phyloP scores from a whole-genome alignment of 2,888 invertebrate genomes.

The Linhomoeus sp. region DNA sequence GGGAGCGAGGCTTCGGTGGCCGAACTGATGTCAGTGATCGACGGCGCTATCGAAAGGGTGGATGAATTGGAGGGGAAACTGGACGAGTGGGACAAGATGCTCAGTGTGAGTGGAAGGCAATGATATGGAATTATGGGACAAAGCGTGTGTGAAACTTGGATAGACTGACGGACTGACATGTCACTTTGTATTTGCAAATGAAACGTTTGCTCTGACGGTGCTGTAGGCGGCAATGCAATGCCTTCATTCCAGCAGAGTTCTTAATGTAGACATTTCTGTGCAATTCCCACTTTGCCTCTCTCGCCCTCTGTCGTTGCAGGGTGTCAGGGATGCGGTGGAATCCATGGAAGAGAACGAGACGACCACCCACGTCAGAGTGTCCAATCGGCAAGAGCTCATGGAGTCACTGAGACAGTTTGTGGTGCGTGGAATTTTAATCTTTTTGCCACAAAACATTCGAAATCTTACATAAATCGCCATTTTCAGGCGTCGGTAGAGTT shows the following conservation, averaged over 20 bases:
- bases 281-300: no score
- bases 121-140: no score
- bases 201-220: no score
- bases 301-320: no score
- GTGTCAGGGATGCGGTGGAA: constrained; percentile 67
- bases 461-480: not conserved
- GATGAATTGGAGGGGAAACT: constrained; percentile 49
- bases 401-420: constrained; percentile 51
- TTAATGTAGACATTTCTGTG: no score
- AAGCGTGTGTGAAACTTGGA: no score
- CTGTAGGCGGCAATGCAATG: no score
- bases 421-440: not conserved
- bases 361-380: constrained; percentile 61
- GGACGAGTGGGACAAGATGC: constrained; percentile 53
- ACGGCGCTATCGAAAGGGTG: constrained; percentile 53
- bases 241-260: no score
- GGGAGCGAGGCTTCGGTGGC: constrained; percentile 65
- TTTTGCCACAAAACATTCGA: no score
- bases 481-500: constrained; percentile 6
- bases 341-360: constrained; percentile 75
- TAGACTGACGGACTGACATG: no score
- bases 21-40: constrained; percentile 46
- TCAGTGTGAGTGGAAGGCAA: constrained; percentile 26
- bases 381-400: constrained; percentile 57
- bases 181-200: no score